phyloP scores from a whole-genome alignment of 2,113 vertebrate species.

The Misgurnus anguillicaudatus region DNA sequence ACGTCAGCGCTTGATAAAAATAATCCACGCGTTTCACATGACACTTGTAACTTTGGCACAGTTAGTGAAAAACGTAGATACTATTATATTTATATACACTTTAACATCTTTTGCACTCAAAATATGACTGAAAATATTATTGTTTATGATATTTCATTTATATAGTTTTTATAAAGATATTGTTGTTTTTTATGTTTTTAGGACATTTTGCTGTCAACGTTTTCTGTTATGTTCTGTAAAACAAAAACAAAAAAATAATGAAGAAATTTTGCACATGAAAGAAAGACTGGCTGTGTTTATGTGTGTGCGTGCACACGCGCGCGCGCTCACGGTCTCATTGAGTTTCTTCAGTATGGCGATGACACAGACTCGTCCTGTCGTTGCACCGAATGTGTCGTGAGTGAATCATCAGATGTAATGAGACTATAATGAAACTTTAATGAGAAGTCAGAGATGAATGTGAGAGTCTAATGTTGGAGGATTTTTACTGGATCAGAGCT shows the following conservation, averaged over 20 bases:
- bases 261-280: not conserved
- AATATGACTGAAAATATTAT: no score
- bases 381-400: constrained; percentile 8
- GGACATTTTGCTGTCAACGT: no score
- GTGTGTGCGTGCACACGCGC: not conserved
- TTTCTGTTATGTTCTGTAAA: no score
- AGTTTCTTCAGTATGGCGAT: constrained; percentile 40
- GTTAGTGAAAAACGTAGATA: no score
- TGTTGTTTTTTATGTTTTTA: no score
- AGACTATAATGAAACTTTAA: constrained; percentile 14
- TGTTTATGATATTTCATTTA: no score
- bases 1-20: no score
- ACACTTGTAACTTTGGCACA: not conserved
- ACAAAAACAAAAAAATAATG: no score
- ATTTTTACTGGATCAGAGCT: constrained; percentile 33
- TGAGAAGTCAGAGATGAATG: not conserved
- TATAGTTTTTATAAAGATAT: no score
- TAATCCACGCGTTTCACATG: not conserved
- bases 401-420: constrained; percentile 5
- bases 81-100: no score
- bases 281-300: constrained; percentile 33
- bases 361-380: constrained; percentile 4
- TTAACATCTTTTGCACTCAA: no score
- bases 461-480: constrained; percentile 37
- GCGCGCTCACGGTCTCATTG: not conserved